Percentiles rank a stretch among this genome's conserved stretches.
These are phyloP conservation scores for Crotalus horridus DNA, from an alignment of 2,113 vertebrate species.

Conservation along the genomic window DNA sequence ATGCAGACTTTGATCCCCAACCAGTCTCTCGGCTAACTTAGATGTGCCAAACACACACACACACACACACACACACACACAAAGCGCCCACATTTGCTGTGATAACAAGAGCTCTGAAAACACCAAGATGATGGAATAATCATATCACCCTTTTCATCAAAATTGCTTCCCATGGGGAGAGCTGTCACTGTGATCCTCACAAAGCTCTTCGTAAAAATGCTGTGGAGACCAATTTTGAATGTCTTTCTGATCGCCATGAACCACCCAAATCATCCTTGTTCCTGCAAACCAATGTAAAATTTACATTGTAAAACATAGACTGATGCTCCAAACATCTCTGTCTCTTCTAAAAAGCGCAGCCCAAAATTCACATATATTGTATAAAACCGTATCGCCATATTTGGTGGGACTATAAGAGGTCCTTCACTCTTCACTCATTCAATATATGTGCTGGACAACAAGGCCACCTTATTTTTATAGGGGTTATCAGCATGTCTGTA, in stretches of 20 bases:
- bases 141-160: conserved; percentile 12
- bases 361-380: neutral
- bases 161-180: conserved; percentile 36
- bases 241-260: conserved; percentile 18
- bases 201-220: neutral
- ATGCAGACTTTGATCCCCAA: conserved; percentile 50
- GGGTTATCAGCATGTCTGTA: too few species aligned
- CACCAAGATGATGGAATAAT: conserved; percentile 16
- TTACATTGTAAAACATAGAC: neutral
- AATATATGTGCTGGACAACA: neutral
- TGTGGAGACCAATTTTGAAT: neutral
- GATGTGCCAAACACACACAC: conserved; percentile 21
- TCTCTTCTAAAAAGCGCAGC: neutral
- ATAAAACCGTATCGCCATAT: neutral
- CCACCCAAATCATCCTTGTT: neutral
- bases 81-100: conserved; percentile 24
- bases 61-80: too few species aligned
- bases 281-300: neutral
- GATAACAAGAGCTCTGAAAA: conserved; percentile 12
- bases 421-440: neutral
- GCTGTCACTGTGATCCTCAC: conserved; percentile 28
- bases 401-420: neutral
- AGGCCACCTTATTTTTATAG: neutral
- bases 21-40: neutral
- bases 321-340: neutral